Base-by-base conservation (phyloP, 92 coral and sea anemone genomes). In the Pocillopora meandrina region DNA sequence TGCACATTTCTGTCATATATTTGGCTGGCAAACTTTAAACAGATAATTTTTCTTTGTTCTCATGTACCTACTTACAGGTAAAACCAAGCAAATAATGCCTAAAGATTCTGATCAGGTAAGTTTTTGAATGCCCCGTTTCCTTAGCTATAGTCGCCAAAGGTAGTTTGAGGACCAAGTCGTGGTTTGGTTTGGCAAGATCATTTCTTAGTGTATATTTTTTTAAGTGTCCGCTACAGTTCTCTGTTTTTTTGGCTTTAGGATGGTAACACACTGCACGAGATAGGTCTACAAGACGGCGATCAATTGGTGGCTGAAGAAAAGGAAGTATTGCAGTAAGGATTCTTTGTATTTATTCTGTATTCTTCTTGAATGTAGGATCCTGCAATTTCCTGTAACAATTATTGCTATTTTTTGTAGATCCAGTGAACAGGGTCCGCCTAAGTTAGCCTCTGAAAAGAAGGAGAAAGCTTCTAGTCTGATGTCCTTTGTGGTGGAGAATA, bases 221-320 rank as follows among this genome's bases (percentile, higher is more conserved):
- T 4, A 20, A 11, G 7, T 8, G 19, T 10, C 26, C 26, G 15
- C 12, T n/a, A n/a, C 5, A 18, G n/a, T 23, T 33, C 52, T 33
- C 36, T 7, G 31, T 26, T 26, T 17, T 33, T 17, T 19, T 77
- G 12, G 10, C 19, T 49, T 72, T 63, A 90, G 93, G 90, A 90
- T 77, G 90, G 90, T n/a, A 63, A 72, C 49, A 82, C 93, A 16
- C 74, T 90, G 19, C 65, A 77, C 69, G 85, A 82, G 70, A 18
- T 86, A 65, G 73, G 84, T 19, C 75, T 90, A 63, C 86, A 71
- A 49, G 93, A 90, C 65, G 87, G 90, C n/a, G 89, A 90, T 57
- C 71, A 78, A 26, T 81, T 90, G n/a, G 82, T 90, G 23, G 90
- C 84, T 2, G 88, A 86, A 73, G 82, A 86, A 76, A 64, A 56